A percentile compares a stretch with the other conserved stretches of the same genome.
These are phyloP conservation scores for Syrmaticus mikado DNA, from an alignment of 2,113 vertebrate species.

Conservation along the genomic window DNA sequence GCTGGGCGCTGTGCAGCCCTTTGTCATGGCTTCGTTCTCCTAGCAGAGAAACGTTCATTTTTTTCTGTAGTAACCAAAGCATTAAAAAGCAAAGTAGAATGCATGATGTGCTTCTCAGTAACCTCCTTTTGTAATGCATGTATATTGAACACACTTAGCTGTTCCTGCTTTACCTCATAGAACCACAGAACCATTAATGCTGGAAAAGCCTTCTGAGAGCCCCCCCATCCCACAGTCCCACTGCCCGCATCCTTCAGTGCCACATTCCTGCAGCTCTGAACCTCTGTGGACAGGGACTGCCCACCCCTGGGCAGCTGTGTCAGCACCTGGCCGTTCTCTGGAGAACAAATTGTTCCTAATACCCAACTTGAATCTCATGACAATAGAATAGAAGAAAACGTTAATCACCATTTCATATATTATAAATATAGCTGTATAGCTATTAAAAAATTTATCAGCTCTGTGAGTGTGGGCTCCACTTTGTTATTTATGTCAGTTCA, in stretches of 20 bases:
- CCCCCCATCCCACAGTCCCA: too few relatives aligned
- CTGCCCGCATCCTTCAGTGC: too few relatives aligned
- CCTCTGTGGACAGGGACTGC: too few relatives aligned
- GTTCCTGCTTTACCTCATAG: neutral
- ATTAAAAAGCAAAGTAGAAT: accelerated
- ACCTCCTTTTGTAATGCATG: neutral
- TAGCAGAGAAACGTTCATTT: accelerated
- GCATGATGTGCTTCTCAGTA: neutral
- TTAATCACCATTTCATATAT: neutral
- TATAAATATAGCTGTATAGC: neutral
- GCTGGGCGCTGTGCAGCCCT: too few relatives aligned
- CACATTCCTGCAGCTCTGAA: too few relatives aligned
- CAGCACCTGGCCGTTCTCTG: too few relatives aligned
- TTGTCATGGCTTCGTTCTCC: accelerated
- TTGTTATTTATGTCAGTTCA: neutral
- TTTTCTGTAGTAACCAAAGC: neutral
- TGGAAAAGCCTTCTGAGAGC: too few relatives aligned
- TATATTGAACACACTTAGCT: neutral
- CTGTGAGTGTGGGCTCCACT: accelerated
- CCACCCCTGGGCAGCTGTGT: too few relatives aligned
- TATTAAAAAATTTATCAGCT: neutral
- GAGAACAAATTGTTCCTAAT: too few relatives aligned
- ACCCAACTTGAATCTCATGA: neutral
- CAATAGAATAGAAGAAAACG: neutral
- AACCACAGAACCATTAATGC: too few relatives aligned